These are phyloP conservation scores for Thamnophis elegans DNA, from an alignment of 2,797 vertebrate genomes.

Conservation along the genomic window DNA sequence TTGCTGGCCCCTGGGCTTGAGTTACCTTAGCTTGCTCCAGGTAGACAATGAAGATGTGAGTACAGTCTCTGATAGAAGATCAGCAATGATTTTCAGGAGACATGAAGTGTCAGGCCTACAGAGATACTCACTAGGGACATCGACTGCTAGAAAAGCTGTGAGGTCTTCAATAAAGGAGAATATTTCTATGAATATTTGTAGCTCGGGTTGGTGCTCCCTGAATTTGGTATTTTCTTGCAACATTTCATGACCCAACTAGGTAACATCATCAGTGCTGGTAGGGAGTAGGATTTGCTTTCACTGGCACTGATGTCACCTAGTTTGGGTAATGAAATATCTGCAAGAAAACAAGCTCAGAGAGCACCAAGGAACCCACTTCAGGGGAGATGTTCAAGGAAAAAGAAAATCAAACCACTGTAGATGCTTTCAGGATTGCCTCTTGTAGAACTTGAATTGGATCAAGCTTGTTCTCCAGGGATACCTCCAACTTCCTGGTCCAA, in stretches of 20 bases:
- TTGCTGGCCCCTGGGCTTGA: not conserved
- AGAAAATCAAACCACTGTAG: not conserved
- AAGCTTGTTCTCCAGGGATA: not conserved
- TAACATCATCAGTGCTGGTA: too few species aligned
- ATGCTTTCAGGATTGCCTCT: not conserved
- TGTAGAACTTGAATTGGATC: not conserved
- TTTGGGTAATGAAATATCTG: too few species aligned
- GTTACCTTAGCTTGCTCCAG: not conserved
- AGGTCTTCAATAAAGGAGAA: not conserved
- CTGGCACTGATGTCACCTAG: too few species aligned
- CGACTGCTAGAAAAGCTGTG: not conserved
- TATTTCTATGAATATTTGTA: too few species aligned
- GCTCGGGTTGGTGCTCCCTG: too few species aligned
- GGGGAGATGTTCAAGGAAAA: not conserved
- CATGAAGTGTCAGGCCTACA: not conserved
- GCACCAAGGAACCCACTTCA: not conserved
- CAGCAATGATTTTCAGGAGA: not conserved
- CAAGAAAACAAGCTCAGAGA: too few species aligned
- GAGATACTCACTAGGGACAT: not conserved
- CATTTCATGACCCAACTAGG: too few species aligned
- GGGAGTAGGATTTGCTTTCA: too few species aligned
- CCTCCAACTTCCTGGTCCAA: not conserved
- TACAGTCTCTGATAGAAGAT: not conserved
- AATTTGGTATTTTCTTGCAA: too few species aligned
- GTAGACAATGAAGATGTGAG: not conserved